phyloP scores from a whole-genome alignment of 2,797 vertebrate genomes.

The Prunella strophiata region DNA sequence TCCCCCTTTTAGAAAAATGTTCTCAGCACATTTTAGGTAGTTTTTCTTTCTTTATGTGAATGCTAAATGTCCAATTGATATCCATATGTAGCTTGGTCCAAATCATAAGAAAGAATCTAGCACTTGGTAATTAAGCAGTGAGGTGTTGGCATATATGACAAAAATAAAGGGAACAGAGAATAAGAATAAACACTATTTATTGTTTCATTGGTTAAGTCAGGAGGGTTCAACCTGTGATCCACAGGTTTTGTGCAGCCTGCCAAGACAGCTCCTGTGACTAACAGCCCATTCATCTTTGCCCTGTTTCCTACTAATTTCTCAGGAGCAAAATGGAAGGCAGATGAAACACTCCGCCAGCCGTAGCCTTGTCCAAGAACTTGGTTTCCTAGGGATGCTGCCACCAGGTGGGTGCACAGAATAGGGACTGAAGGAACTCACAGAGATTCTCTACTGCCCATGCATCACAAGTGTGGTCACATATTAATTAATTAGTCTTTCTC shows the following conservation, averaged over 20 bases:
- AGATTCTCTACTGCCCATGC: neutral
- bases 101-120: neutral
- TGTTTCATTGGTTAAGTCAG: neutral
- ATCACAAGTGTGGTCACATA: neutral
- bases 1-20: neutral
- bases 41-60: neutral
- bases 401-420: neutral
- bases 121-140: neutral
- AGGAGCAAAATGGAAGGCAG: neutral
- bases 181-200: neutral
- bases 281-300: neutral
- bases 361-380: neutral
- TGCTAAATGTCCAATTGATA: neutral
- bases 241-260: neutral
- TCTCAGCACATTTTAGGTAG: neutral
- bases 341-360: rapidly evolving
- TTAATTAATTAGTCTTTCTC: neutral
- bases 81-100: neutral
- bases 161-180: neutral
- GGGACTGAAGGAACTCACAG: rapidly evolving
- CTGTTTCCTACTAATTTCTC: neutral
- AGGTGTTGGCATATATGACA: neutral
- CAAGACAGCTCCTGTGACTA: neutral
- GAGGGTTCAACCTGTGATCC: neutral
- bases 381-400: neutral